A percentile compares a stretch with the other conserved stretches of the same genome.
These are phyloP conservation scores for Drosophila dunni DNA, from an alignment of 1,140 invertebrate genomes.

Conservation along the genomic window DNA sequence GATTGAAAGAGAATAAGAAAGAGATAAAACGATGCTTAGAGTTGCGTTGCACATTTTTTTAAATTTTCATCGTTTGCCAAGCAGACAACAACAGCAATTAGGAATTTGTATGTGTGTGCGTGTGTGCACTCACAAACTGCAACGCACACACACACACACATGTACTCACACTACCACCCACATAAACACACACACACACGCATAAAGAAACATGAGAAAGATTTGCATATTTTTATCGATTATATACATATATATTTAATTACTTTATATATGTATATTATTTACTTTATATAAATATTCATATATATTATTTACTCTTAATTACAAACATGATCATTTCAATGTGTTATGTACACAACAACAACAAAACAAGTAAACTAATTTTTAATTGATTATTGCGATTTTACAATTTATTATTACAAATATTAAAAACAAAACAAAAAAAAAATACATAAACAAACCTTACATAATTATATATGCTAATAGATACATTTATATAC, in stretches of 20 bases:
- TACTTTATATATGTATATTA: conserved; percentile 56
- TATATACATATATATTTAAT: conserved; percentile 54
- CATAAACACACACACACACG: conserved; percentile 42
- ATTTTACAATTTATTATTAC: conserved; percentile 81
- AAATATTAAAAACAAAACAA: conserved; percentile 45
- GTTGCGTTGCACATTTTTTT: conserved; percentile 81
- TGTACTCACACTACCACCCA: conserved; percentile 47
- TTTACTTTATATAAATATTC: conserved; percentile 57
- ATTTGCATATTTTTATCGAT: conserved; percentile 73
- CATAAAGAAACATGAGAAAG: conserved; percentile 45
- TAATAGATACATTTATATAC: conserved; percentile 80
- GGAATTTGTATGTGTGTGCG: conserved; percentile 35
- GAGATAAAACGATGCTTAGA: conserved; percentile 74
- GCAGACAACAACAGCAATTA: conserved; percentile 67
- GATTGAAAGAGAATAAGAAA: conserved; percentile 47
- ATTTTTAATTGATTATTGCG: conserved; percentile 76
- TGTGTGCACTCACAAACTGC: conserved; percentile 28
- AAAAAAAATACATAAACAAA: conserved; percentile 47
- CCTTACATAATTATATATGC: conserved; percentile 65
- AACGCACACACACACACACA: conserved; percentile 55
- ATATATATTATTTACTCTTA: conserved; percentile 77
- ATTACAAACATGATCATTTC: conserved; percentile 58
- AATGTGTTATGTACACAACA: conserved; percentile 61
- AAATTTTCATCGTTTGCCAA: conserved; percentile 81
- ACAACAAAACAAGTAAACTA: conserved; percentile 59